phyloP scores from a whole-genome alignment of 2,888 invertebrate species.

The Aspidapion aeneum region DNA sequence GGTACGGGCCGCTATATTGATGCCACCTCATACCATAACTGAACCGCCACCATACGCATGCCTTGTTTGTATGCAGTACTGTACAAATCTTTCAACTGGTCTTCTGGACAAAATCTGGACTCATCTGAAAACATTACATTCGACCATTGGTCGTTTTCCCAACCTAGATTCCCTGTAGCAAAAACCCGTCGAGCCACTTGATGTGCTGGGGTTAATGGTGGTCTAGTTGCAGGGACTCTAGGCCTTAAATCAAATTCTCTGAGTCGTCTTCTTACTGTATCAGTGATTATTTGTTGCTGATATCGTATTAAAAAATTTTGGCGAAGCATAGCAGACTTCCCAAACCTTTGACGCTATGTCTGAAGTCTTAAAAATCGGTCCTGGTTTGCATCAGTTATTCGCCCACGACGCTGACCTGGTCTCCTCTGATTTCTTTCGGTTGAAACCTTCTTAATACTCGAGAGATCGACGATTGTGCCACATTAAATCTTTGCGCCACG shows the following conservation, averaged over 20 bases:
- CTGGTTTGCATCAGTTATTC: neutral
- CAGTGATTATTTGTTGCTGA: neutral
- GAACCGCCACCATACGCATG: neutral
- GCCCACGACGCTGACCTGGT: too few species aligned
- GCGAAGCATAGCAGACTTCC: neutral
- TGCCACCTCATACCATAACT: constrained; percentile 5
- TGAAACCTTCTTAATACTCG: neutral
- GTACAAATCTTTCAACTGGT: neutral
- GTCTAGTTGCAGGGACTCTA: too few species aligned
- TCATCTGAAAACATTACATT: too few species aligned
- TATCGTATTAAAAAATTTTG: neutral
- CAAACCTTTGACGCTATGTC: neutral
- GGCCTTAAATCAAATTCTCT: too few species aligned
- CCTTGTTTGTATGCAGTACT: neutral
- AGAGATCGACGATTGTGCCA: neutral
- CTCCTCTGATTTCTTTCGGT: neutral
- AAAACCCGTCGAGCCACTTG: neutral
- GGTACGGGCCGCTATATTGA: constrained; percentile 4
- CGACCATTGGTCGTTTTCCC: too few species aligned
- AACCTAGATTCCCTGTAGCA: neutral
- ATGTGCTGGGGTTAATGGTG: neutral
- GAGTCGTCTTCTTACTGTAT: neutral
- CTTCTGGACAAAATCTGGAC: neutral
- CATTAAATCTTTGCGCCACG: neutral
- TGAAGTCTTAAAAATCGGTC: neutral